A percentile compares a stretch with the other conserved stretches of the same genome.
Conservation (phyloP, 2,888 invertebrate species). For the Drosophila stalkeri region DNA sequence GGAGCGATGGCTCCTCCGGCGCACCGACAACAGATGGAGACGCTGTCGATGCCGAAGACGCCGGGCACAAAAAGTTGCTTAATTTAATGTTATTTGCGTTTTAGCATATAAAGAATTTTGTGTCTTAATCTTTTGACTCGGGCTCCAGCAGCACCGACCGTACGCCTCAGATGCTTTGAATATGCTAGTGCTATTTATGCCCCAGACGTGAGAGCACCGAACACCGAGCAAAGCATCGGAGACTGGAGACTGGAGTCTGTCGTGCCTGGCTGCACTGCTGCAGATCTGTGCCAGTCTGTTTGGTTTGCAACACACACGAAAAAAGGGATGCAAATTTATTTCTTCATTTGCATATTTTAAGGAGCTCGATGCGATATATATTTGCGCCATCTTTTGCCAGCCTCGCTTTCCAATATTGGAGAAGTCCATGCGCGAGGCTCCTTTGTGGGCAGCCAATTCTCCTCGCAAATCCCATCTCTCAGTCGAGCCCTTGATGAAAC, state of each 20-base stretch:
- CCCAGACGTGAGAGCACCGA: constrained; percentile 68
- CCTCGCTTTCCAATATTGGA: constrained; percentile 63
- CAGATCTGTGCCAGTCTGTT: constrained; percentile 37
- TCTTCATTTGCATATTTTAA: constrained; percentile 86
- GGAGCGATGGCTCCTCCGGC: constrained; percentile 53
- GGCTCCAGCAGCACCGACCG: constrained; percentile 35
- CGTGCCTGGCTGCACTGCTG: constrained; percentile 63
- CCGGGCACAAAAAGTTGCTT: constrained; percentile 81
- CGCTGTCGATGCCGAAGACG: constrained; percentile 31
- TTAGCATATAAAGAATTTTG: constrained; percentile 85
- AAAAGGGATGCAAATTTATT: constrained; percentile 85
- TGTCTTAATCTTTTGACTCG: constrained; percentile 84
- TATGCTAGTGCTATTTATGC: constrained; percentile 82
- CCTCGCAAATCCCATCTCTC: constrained; percentile 10
- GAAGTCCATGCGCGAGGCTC: constrained; percentile 33
- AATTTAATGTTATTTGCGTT: constrained; percentile 85
- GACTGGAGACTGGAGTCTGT: constrained; percentile 27
- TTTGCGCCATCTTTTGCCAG: constrained; percentile 70
- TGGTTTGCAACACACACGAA: constrained; percentile 40
- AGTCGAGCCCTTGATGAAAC: constrained; percentile 64
- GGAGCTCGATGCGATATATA: constrained; percentile 82
- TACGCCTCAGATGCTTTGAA: constrained; percentile 67
- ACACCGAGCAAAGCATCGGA: constrained; percentile 1
- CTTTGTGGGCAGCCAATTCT: constrained; percentile 26
- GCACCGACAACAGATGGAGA: constrained; percentile 51